Evolutionary conservation across 2,888 invertebrate species (phyloP).

Genomic region (Tenthredo distinguenda): DNA sequence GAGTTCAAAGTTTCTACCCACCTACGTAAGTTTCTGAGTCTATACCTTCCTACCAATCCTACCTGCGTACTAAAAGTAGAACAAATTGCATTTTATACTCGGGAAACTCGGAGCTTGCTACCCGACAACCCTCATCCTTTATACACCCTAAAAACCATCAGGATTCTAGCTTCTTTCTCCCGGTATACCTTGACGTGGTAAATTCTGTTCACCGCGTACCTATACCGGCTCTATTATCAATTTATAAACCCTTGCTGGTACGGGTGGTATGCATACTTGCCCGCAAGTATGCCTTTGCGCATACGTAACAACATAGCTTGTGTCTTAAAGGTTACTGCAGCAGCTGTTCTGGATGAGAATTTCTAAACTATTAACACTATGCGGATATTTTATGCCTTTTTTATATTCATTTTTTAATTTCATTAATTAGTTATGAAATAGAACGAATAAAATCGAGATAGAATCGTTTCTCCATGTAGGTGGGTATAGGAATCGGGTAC

Average conservation of each 20-base stretch:
- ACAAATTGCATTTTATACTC: conserved; percentile 6
- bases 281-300: neutral
- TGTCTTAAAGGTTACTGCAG: neutral
- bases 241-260: neutral
- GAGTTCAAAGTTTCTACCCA: neutral
- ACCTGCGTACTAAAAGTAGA: conserved; percentile 1
- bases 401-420: no score
- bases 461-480: neutral
- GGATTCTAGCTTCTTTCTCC: neutral
- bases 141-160: neutral
- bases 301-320: neutral
- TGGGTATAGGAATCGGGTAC: no score
- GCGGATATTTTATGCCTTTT: neutral
- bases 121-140: neutral
- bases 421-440: no score
- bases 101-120: neutral
- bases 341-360: neutral
- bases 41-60: neutral
- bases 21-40: neutral
- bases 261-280: neutral
- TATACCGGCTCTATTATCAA: neutral
- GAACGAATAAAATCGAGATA: no score
- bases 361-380: neutral
- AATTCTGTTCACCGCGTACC: neutral
- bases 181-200: neutral